Base-by-base conservation (phyloP, 2,888 invertebrate genomes). In the Cheilosia urbana region DNA sequence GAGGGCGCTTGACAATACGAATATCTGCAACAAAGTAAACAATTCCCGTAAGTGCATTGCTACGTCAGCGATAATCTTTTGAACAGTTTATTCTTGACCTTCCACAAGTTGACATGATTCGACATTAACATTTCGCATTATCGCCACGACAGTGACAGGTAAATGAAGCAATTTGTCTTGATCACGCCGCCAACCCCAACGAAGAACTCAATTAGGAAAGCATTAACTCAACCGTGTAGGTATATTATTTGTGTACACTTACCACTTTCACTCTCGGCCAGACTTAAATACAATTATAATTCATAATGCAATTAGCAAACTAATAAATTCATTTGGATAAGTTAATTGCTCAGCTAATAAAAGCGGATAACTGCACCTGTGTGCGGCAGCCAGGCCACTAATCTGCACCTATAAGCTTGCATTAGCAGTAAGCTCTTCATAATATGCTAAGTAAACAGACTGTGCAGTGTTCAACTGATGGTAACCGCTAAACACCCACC, bases 301-400 rank as follows among this genome's bases (percentile, higher is more conserved):
- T 72, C 62, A 78, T 42, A 78, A 73, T 27, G 34, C 45, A 83
- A 83, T 78, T 72, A 78, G 58, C 49, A 27, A 78, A 68, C 51
- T 62, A 73, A 83, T 78, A 69, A 78, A 73, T 53, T 72, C 68
- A 68, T 68, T 73, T 55, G 24, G 62, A 57, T 73, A 51, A 73
- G 73, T 78, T 78, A 57, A 76, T 75, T 65, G 34, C 6, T 7
- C 47, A 42, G 42, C 37, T 72, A 72, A 66, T 60, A 53, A 66
- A 53, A 66, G 58, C 37, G 11, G 34, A 17, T 47, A 34, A 51
- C 19, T 57, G 37, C 71, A 30, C 30, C 30, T 47, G 13, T 63
- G 62, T 17, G 9, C n/a, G 27, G 21, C 30, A 24, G 17, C 34
- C 40, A 60, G 58, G 17, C 0, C 19, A 47, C 24, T 42, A 37